Evolutionary conservation across 1,140 invertebrate genomes (phyloP).

Genomic region (Calliopsis andreniformis): DNA sequence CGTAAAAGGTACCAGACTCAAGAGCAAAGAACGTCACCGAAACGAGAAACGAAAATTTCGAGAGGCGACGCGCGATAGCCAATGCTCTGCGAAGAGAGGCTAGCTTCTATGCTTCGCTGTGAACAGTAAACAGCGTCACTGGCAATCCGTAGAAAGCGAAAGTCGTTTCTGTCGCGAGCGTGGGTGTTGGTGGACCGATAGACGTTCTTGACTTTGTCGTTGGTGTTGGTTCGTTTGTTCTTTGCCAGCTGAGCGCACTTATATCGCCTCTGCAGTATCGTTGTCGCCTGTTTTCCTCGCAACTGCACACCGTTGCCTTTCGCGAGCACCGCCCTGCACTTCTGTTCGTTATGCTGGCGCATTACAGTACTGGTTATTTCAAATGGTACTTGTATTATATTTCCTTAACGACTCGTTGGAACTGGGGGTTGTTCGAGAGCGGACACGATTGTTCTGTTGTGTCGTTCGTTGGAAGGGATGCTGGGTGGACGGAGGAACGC

Average conservation of each 20-base stretch:
- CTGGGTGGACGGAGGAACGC: not conserved
- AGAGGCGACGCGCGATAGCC: not conserved
- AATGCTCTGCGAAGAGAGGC: not conserved
- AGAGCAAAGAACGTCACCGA: conserved; percentile 17
- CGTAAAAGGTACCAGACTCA: conserved; percentile 68
- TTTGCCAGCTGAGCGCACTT: not conserved
- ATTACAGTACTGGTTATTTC: not conserved
- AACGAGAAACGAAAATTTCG: not conserved
- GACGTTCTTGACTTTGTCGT: not conserved
- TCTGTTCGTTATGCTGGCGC: not conserved
- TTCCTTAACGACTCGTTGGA: no score
- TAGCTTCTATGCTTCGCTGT: conserved; percentile 48
- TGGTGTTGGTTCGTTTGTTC: conserved; percentile 31
- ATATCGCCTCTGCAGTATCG: not conserved
- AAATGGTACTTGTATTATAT: not conserved
- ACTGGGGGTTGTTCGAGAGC: not conserved
- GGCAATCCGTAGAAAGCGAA: not conserved
- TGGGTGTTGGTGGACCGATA: conserved; percentile 13
- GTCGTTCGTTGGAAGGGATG: no score
- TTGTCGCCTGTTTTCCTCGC: not conserved
- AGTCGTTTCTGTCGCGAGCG: conserved; percentile 7
- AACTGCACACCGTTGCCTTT: not conserved
- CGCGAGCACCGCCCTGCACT: not conserved
- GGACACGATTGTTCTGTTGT: not conserved
- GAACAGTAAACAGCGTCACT: conserved; percentile 19